Evolutionary conservation across 2,113 vertebrate species (phyloP).

Genomic region (Rhea pennata): DNA sequence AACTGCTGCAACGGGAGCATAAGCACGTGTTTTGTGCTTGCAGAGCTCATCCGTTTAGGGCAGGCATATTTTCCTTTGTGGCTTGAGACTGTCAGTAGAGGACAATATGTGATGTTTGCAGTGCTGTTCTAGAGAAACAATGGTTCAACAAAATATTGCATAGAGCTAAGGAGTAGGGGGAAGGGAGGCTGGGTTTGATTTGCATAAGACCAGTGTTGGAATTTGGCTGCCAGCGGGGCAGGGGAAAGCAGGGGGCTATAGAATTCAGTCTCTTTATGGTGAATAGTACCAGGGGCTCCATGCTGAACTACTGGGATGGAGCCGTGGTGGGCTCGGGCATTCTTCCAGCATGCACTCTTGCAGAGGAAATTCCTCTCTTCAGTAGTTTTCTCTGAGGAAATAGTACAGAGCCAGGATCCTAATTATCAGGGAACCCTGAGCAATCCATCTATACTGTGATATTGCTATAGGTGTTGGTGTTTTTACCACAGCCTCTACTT

Average conservation of each 20-base stretch:
- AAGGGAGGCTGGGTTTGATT: background rate
- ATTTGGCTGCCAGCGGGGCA: slow-evolving; percentile 30
- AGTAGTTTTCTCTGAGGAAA: background rate
- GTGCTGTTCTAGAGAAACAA: background rate
- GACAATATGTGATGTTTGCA: background rate
- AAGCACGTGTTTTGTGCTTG: background rate
- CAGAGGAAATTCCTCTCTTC: slow-evolving; percentile 46
- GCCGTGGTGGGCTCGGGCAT: slow-evolving; percentile 48
- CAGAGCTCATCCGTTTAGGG: background rate
- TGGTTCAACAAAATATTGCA: background rate
- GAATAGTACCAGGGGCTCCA: slow-evolving; percentile 30
- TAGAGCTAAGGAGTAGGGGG: background rate
- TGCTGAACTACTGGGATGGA: slow-evolving; percentile 16
- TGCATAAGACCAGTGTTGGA: slow-evolving; percentile 15
- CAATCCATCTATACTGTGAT: background rate
- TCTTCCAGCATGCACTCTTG: background rate
- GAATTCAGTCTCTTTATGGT: slow-evolving; percentile 30
- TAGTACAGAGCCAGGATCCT: background rate
- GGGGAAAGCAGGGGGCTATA: slow-evolving; percentile 36
- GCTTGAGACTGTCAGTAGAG: background rate
- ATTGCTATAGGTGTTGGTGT: background rate
- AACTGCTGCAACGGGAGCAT: rapidly evolving
- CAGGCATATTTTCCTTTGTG: background rate
- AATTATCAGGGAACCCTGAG: background rate
- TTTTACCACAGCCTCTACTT: rapidly evolving